These are phyloP conservation scores for Phoeniculus purpureus DNA, from an alignment of 2,797 vertebrate genomes.

Conservation along the genomic window DNA sequence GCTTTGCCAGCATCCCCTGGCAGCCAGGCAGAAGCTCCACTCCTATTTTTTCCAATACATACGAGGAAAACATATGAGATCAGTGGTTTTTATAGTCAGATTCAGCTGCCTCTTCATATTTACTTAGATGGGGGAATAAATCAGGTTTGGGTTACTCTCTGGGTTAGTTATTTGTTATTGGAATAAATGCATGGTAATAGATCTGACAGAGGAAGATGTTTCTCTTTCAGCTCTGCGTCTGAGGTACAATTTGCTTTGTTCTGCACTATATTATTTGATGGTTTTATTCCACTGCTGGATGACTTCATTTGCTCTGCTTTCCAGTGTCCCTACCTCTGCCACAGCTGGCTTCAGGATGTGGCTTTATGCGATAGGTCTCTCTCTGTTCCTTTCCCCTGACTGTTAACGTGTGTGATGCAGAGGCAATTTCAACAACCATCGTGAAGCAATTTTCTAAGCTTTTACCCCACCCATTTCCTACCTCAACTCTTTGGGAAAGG, in stretches of 20 bases:
- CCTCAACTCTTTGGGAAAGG: not conserved
- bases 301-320: constrained; percentile 62
- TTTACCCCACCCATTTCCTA: constrained; percentile 4
- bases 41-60: constrained; percentile 20
- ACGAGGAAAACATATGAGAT: constrained; percentile 58
- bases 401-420: not conserved
- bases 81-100: constrained; percentile 54
- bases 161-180: constrained; percentile 65
- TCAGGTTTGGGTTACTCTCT: constrained; percentile 57
- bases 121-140: constrained; percentile 64
- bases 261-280: constrained; percentile 56
- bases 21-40: constrained; percentile 33
- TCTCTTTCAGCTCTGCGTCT: constrained; percentile 47
- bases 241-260: constrained; percentile 68
- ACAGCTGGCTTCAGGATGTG: constrained; percentile 28
- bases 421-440: constrained; percentile 30
- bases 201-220: constrained; percentile 62
- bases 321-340: not conserved
- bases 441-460: constrained; percentile 30
- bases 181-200: constrained; percentile 54
- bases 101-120: constrained; percentile 51
- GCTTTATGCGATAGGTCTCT: not conserved
- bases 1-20: constrained; percentile 52
- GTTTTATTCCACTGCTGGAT: constrained; percentile 19
- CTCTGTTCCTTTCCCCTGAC: not conserved